These are phyloP conservation scores for Diarsia dahlii DNA, from an alignment of 2,888 invertebrate genomes.

Conservation along the genomic window DNA sequence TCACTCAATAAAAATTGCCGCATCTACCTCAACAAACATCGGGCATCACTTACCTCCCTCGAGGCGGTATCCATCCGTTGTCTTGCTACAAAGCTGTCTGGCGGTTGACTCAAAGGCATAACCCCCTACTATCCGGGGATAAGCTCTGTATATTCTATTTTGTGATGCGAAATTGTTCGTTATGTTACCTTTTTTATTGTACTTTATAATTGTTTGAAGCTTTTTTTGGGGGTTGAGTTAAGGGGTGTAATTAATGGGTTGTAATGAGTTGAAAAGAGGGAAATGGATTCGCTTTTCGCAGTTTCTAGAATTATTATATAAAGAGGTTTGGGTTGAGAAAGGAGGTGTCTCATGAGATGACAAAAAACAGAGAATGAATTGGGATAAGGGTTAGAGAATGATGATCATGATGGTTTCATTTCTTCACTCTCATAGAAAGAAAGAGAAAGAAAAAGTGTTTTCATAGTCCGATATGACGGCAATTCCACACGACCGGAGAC, in stretches of 20 bases:
- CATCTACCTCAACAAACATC: constrained; percentile 56
- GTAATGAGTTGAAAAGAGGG: not conserved
- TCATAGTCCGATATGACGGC: too few species aligned
- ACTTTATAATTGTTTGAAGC: constrained; percentile 23
- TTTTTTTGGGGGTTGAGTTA: constrained; percentile 5
- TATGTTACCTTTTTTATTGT: constrained; percentile 46
- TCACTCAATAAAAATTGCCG: constrained; percentile 43
- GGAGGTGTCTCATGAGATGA: too few species aligned
- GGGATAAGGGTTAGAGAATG: too few species aligned
- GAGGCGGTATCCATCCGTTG: constrained; percentile 67
- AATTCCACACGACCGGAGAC: too few species aligned
- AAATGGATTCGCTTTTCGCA: too few species aligned
- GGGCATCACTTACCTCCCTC: constrained; percentile 45
- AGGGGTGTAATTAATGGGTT: not conserved
- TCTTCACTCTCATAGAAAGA: too few species aligned
- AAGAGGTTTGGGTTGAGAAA: too few species aligned
- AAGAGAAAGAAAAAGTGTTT: too few species aligned
- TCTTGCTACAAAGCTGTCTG: constrained; percentile 68
- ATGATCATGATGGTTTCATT: too few species aligned
- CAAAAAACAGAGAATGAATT: too few species aligned
- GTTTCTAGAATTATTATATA: too few species aligned
- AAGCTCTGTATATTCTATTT: constrained; percentile 62
- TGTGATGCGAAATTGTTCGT: constrained; percentile 54
- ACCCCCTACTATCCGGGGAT: constrained; percentile 57
- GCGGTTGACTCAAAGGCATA: constrained; percentile 74